Conservation (phyloP, 1,140 invertebrate genomes). For the Batillaria attramentaria region DNA sequence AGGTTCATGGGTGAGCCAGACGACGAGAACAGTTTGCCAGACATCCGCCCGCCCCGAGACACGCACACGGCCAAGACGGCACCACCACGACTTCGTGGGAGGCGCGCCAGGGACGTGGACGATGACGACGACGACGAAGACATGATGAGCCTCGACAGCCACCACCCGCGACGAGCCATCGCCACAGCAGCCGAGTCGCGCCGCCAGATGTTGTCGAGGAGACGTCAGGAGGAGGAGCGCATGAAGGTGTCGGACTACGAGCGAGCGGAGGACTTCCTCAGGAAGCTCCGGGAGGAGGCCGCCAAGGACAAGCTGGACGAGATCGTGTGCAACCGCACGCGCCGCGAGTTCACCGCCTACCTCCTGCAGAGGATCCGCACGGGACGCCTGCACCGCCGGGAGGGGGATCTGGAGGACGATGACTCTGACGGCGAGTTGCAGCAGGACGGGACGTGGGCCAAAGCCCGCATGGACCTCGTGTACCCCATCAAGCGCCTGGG, state of each 20-base stretch:
- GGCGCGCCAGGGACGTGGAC: not conserved
- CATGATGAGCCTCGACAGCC: not conserved
- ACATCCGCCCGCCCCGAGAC: not conserved
- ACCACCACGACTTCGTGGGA: constrained; percentile 1
- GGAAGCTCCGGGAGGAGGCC: not conserved
- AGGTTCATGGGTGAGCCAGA: constrained; percentile 3
- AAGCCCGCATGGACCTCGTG: constrained; percentile 14
- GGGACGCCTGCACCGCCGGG: not conserved
- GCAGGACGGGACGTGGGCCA: constrained; percentile 5
- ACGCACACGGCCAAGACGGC: constrained; percentile 17
- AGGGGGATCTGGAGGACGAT: not conserved
- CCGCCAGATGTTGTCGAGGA: not conserved
- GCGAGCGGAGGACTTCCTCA: not conserved
- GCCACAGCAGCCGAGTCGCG: not conserved
- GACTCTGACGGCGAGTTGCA: not conserved
- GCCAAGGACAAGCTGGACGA: not conserved
- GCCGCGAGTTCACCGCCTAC: constrained; percentile 14
- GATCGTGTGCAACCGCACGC: not conserved
- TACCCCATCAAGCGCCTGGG: constrained; percentile 16
- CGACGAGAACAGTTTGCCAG: not conserved
- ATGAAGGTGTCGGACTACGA: constrained; percentile 9
- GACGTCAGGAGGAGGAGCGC: not conserved
- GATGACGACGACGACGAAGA: constrained; percentile 12
- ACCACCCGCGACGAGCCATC: not conserved
- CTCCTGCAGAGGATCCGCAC: not conserved